Conservation (phyloP, 2,888 invertebrate genomes). For the Sphaerophoria rueppellii region DNA sequence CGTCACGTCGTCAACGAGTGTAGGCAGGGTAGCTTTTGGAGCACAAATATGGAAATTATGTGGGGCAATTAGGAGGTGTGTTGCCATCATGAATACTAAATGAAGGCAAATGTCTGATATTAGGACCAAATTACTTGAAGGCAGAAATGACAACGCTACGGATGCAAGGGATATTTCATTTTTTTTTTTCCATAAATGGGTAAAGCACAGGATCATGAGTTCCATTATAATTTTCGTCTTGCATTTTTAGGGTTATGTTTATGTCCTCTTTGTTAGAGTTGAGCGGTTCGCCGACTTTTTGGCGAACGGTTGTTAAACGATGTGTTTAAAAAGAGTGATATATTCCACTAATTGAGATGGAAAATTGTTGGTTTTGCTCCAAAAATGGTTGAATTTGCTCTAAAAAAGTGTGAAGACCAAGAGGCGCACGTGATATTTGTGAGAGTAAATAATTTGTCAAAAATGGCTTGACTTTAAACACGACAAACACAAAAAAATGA, state of each 20-base stretch:
- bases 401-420: too few species aligned
- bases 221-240: slow-evolving; percentile 50
- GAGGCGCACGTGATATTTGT: too few species aligned
- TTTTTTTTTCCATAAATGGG: slow-evolving; percentile 4
- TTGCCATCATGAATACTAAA: slow-evolving; percentile 67
- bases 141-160: slow-evolving; percentile 5
- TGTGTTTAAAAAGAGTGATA: too few species aligned
- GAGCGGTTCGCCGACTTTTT: slow-evolving; percentile 14
- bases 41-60: slow-evolving; percentile 62
- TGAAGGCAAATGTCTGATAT: slow-evolving; percentile 56
- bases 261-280: slow-evolving; percentile 3
- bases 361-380: too few species aligned
- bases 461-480: too few species aligned
- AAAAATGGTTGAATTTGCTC: too few species aligned
- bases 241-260: slow-evolving; percentile 20
- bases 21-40: not conserved
- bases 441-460: too few species aligned
- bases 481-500: too few species aligned
- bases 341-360: too few species aligned
- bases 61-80: slow-evolving; percentile 61
- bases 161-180: slow-evolving; percentile 5
- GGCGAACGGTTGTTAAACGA: not conserved
- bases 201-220: slow-evolving; percentile 39
- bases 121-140: slow-evolving; percentile 38
- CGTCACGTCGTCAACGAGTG: not conserved